Percentiles rank a stretch among this genome's conserved stretches.
Conservation (phyloP, 2,797 vertebrate species). For the Vespertilio murinus region DNA sequence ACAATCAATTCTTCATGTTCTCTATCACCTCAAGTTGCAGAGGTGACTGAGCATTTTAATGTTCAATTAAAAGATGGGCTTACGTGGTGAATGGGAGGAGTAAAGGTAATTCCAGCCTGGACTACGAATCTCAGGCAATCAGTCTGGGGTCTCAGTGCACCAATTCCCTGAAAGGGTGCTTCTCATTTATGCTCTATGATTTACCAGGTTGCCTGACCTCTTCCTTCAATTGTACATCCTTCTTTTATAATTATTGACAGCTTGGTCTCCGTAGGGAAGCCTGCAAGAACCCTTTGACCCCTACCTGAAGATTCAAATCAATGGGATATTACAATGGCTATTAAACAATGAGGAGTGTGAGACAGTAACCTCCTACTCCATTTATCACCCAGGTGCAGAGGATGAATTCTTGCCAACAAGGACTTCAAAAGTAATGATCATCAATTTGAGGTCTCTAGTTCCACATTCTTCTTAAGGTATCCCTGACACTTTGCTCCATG, state of each 20-base stretch:
- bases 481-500: not conserved
- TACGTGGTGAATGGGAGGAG: not conserved
- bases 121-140: not conserved
- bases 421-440: conserved; percentile 16
- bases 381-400: not conserved
- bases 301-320: not conserved
- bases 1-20: not conserved
- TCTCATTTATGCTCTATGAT: not conserved
- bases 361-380: not conserved
- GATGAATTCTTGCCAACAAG: not conserved
- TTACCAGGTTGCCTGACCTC: not conserved
- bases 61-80: not conserved
- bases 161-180: not conserved
- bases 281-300: not conserved
- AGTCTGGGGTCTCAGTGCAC: not conserved
- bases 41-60: not conserved
- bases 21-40: not conserved
- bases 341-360: not conserved
- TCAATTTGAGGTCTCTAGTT: not conserved
- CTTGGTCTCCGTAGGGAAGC: not conserved
- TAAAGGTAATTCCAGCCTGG: not conserved
- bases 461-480: not conserved
- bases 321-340: not conserved
- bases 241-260: not conserved
- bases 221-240: not conserved